Evolutionary conservation across 2,888 invertebrate genomes (phyloP), one percentile per base, ranked within the genome.

Genomic region (Polydrusus cervinus): DNA sequence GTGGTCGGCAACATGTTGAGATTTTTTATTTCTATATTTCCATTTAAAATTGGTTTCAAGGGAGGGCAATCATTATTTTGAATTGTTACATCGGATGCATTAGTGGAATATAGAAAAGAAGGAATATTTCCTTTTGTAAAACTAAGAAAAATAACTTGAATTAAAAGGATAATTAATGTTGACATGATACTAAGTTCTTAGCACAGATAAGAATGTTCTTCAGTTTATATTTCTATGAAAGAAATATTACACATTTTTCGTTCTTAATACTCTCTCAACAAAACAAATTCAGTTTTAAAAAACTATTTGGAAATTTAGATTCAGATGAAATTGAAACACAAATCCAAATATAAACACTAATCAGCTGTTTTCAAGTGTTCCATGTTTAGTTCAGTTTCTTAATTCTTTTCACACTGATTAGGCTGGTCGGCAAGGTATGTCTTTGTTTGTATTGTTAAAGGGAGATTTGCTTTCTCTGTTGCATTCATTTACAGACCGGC

Each of bases 301-400:
- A 34, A 34, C 7, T 43, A 43, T 43, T n/a, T 5, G 40, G 8
- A 11, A 40, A 40, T 25, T 40, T 8, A 6, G 10, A 40, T 2
- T 40, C 40, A 6, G 10, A 40, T 2, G 7, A 40, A 40, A n/a
- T 43, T 43, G 13, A 34, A 34, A 34, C 1, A 3, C 9, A n/a
- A n/a, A n/a, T n/a, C n/a, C n/a, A n/a, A n/a, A 67, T 53, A 55
- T 55, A 67, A 67, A 55, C 67, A 34, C 11, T 16, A 67, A 34
- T 40, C 67, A 67, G 67, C 67, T 67, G 67, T 20, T 67, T 13
- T 25, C n/a, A n/a, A n/a, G n/a, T n/a, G n/a, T n/a, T 43, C 55
- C 55, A 67, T 40, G 40, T 67, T 66, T 51, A 16, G 30, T 51
- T 9, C 10, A 8, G 8, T 47, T 47, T 3, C n/a, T n/a, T 6